These are phyloP conservation scores for Pteropus rufus DNA, from an alignment of 2,797 vertebrate genomes.

Conservation along the genomic window DNA sequence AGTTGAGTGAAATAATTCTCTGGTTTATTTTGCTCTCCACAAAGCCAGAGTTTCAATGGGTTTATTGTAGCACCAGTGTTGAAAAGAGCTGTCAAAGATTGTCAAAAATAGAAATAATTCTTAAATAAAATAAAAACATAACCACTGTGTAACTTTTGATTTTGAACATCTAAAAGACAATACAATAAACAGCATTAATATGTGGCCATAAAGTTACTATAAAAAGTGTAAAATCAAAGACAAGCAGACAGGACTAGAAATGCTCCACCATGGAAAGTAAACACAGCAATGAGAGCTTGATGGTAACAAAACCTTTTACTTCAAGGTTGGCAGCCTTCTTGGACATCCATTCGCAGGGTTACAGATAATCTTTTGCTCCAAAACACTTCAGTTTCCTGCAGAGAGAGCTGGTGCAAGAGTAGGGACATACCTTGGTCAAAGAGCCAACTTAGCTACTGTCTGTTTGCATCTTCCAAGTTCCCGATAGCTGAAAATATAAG, in stretches of 20 bases:
- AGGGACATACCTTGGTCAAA: background rate
- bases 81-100: slow-evolving; percentile 60
- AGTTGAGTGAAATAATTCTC: slow-evolving; percentile 42
- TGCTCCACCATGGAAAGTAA: background rate
- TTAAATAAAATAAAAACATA: slow-evolving; percentile 69
- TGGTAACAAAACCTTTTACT: background rate
- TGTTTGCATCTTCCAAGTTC: background rate
- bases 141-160: slow-evolving; percentile 58
- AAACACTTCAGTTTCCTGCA: background rate
- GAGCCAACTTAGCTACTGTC: background rate
- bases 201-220: slow-evolving; percentile 63
- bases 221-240: slow-evolving; percentile 57
- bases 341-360: slow-evolving; percentile 22
- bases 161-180: slow-evolving; percentile 69
- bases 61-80: slow-evolving; percentile 8
- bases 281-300: background rate
- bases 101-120: slow-evolving; percentile 60
- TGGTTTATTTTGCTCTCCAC: slow-evolving; percentile 46
- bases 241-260: slow-evolving; percentile 42
- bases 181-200: slow-evolving; percentile 60
- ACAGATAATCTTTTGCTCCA: slow-evolving; percentile 11
- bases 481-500: background rate
- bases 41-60: slow-evolving; percentile 55
- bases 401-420: background rate
- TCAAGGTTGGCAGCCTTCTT: background rate